Conservation (phyloP, 2,888 invertebrate genomes). For the Hecatera dysodea region DNA sequence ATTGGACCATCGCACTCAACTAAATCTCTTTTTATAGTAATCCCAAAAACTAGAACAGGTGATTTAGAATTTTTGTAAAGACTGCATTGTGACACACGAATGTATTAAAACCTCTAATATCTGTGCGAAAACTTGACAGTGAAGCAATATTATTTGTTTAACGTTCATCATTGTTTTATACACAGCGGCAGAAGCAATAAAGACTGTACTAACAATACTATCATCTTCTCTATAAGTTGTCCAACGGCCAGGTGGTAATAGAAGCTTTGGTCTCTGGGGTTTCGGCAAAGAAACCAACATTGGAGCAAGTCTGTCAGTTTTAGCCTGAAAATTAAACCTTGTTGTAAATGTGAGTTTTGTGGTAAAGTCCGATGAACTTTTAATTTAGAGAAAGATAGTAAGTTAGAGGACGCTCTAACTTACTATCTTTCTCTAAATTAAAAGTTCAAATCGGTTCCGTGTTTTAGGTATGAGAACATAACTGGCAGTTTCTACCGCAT, state of each 20-base stretch:
- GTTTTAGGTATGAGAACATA: too few species aligned
- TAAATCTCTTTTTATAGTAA: neutral
- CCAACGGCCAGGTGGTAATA: constrained; percentile 92
- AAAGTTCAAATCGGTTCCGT: too few species aligned
- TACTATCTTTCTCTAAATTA: too few species aligned
- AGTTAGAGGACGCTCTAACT: too few species aligned
- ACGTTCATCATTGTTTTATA: too few species aligned
- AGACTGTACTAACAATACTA: constrained; percentile 85
- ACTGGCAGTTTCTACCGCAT: too few species aligned
- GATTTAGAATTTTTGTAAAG: neutral
- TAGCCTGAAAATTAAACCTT: constrained; percentile 79
- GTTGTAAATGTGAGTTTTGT: too few species aligned
- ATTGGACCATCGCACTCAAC: neutral
- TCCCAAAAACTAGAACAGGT: too few species aligned
- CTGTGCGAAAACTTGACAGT: neutral
- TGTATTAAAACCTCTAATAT: neutral
- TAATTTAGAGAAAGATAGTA: too few species aligned
- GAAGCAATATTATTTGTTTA: neutral
- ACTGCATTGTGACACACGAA: neutral
- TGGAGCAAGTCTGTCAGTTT: constrained; percentile 91
- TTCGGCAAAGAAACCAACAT: constrained; percentile 86
- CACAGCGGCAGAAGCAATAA: neutral
- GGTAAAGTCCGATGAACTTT: too few species aligned
- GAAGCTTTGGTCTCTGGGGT: constrained; percentile 83
- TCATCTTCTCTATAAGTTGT: constrained; percentile 92